Percentiles rank a stretch among this genome's conserved stretches.
These are phyloP conservation scores for Carcharodon carcharias DNA, from an alignment of 2,797 vertebrate genomes.

Conservation along the genomic window DNA sequence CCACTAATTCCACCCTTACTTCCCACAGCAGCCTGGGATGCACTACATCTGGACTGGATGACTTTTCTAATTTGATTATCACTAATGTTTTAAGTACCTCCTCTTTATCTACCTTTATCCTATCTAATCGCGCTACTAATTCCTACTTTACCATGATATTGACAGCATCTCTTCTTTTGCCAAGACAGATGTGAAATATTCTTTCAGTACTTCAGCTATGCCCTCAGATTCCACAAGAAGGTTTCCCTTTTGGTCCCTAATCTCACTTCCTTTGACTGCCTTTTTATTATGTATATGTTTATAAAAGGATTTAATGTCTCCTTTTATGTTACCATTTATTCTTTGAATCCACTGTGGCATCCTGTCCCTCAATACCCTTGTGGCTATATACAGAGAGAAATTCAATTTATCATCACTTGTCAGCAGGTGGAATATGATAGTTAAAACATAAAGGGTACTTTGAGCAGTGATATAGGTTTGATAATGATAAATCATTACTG, in stretches of 20 bases:
- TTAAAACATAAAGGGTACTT: not conserved
- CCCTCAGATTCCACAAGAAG: not conserved
- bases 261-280: not conserved
- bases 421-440: not conserved
- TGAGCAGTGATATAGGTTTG: not conserved
- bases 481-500: not conserved
- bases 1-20: not conserved
- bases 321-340: not conserved
- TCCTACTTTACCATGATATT: not conserved
- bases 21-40: not conserved
- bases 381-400: not conserved
- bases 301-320: not conserved
- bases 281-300: not conserved
- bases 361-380: not conserved
- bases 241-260: not conserved
- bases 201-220: not conserved
- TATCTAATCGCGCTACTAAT: not conserved
- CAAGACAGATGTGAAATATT: no score
- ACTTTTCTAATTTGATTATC: no score
- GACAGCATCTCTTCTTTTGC: not conserved
- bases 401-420: not conserved
- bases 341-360: not conserved
- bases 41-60: no score
- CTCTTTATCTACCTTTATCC: not conserved
- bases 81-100: not conserved